phyloP scores from a whole-genome alignment of 2,113 vertebrate species.

The Taxidea taxus region DNA sequence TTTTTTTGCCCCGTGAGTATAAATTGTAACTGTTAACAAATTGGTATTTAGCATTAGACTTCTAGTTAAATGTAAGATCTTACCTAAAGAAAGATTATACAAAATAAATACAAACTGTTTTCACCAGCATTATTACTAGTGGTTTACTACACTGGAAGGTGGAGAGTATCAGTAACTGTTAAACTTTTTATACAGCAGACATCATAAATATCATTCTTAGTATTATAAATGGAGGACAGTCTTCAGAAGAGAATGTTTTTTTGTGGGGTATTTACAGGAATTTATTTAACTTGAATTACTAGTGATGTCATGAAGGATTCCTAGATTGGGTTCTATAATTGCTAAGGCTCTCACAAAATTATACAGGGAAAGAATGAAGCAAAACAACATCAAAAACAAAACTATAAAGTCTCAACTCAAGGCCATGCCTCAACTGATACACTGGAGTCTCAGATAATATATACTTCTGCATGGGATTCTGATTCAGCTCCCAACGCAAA shows the following conservation, averaged over 20 bases:
- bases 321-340: not conserved
- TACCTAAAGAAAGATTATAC: not conserved
- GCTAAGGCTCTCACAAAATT: not conserved
- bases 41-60: not conserved
- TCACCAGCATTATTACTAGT: not conserved
- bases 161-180: not conserved
- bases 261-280: not conserved
- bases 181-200: not conserved
- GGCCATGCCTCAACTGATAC: rapidly evolving
- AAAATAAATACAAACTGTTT: not conserved
- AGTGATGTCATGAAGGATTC: not conserved
- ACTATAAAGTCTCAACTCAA: not conserved
- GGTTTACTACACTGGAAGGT: not conserved
- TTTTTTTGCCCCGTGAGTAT: not conserved
- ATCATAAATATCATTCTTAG: not conserved
- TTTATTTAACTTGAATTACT: not conserved
- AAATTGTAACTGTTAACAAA: not conserved
- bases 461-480: not conserved
- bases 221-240: not conserved
- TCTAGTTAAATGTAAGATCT: not conserved
- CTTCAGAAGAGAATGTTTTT: not conserved
- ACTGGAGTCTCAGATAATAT: not conserved
- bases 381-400: not conserved
- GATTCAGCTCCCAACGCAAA: not conserved
- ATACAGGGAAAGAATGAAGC: not conserved